Conservation (phyloP, 92 coral and sea anemone genomes). For the Porites cylindrica region DNA sequence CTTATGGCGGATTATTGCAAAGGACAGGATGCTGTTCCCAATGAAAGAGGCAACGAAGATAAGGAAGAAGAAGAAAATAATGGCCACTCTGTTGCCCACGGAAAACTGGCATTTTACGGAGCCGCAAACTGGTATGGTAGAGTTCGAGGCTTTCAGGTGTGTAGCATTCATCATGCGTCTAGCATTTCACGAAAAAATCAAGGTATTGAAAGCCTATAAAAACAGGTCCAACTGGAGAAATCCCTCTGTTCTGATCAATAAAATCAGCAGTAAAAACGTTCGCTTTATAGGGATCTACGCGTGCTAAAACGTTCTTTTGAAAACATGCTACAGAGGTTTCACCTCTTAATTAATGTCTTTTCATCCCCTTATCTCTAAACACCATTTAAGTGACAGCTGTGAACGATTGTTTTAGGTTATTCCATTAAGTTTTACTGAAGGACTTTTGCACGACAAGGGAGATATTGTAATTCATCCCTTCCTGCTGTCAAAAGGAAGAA, state of each 20-base stretch:
- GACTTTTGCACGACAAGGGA: slow-evolving; percentile 23
- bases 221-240: neutral
- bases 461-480: slow-evolving; percentile 1
- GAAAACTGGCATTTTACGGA: slow-evolving; percentile 70
- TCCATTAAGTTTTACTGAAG: slow-evolving; percentile 37
- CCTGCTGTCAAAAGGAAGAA: slow-evolving; percentile 39
- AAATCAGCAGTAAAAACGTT: neutral
- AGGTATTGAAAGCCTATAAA: neutral
- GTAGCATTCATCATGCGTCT: slow-evolving; percentile 20
- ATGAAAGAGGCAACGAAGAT: slow-evolving; percentile 67
- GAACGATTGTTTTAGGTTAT: slow-evolving; percentile 26
- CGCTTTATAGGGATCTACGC: neutral
- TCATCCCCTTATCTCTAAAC: slow-evolving; percentile 50
- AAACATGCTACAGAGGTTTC: slow-evolving; percentile 21
- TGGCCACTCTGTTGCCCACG: slow-evolving; percentile 51
- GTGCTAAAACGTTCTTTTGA: neutral
- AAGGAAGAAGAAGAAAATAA: slow-evolving; percentile 43
- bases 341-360: slow-evolving; percentile 49
- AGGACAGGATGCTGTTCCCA: slow-evolving; percentile 70
- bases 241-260: neutral
- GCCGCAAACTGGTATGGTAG: slow-evolving; percentile 28
- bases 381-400: slow-evolving; percentile 53
- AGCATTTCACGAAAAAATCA: neutral
- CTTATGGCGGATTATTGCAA: slow-evolving; percentile 60
- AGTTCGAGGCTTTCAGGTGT: neutral